Evolutionary conservation across 2,888 invertebrate genomes (phyloP).

Genomic region (Sialis lutaria): DNA sequence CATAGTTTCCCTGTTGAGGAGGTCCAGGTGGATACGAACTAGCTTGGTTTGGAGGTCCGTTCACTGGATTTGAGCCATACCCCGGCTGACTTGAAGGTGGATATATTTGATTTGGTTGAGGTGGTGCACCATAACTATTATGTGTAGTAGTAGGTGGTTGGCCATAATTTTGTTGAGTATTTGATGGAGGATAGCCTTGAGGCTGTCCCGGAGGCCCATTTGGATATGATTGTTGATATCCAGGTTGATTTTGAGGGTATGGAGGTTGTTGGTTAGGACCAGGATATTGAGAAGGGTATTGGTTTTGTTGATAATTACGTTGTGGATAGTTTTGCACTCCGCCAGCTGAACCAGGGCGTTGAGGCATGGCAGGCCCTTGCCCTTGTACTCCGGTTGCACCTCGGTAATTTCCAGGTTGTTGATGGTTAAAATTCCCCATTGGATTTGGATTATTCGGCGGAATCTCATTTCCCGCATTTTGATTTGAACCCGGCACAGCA

Average conservation of each 20-base stretch:
- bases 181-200: slow-evolving; percentile 44
- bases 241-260: slow-evolving; percentile 44
- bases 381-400: slow-evolving; percentile 27
- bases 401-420: slow-evolving; percentile 22
- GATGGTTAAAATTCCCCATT: slow-evolving; percentile 25
- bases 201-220: slow-evolving; percentile 44
- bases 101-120: slow-evolving; percentile 31
- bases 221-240: slow-evolving; percentile 45
- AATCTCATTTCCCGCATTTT: slow-evolving; percentile 14
- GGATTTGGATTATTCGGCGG: slow-evolving; percentile 22
- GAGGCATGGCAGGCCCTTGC: slow-evolving; percentile 32
- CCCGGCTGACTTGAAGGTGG: slow-evolving; percentile 31
- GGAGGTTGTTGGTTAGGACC: slow-evolving; percentile 30
- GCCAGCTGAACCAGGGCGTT: slow-evolving; percentile 38
- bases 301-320: slow-evolving; percentile 48
- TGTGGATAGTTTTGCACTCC: slow-evolving; percentile 44
- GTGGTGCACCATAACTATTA: slow-evolving; percentile 20
- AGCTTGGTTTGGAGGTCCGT: slow-evolving; percentile 17
- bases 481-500: slow-evolving; percentile 1
- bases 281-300: slow-evolving; percentile 41
- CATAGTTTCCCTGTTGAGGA: slow-evolving; percentile 10
- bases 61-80: slow-evolving; percentile 23
- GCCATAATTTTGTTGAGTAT: slow-evolving; percentile 38
- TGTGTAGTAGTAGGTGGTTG: slow-evolving; percentile 35
- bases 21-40: slow-evolving; percentile 26